Base-by-base conservation (phyloP, 2,888 invertebrate genomes). In the Chrysolina oricalcia region DNA sequence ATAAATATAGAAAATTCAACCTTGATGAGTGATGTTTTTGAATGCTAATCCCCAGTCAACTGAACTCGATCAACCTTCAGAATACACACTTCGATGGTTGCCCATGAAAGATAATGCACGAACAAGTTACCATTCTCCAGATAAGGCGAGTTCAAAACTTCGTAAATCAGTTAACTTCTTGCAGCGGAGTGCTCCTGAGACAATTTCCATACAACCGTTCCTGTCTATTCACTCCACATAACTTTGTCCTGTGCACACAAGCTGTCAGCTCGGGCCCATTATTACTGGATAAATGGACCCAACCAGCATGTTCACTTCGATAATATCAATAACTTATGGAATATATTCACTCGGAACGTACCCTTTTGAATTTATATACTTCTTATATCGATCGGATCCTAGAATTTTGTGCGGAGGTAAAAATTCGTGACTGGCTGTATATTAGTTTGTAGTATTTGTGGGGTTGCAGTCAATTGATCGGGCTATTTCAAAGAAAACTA, bases 281-380 rank as follows among this genome's bases (percentile, higher is more conserved):
- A 78, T 72, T 76, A 66, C 66, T 56, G 63, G 70, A 78, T 76
- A 74, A 78, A 78, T 78, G 76, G 76, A 65, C 74, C 76, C 67
- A 53, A 67, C 70, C 76, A 76, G 74, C 70, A 74, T 76, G 78
- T 76, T 76, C 72, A 48, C 74, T 46, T 72, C 72, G 74, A 78
- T 78, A 76, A 74, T 78, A 76, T 74, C 74, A 72, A 74, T 78
- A 78, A 78, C 74, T 78, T 78, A 78, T 63, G 63, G 76, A 78
- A 76, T 74, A 72, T 78, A 78, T 78, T 78, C 71, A 73, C 71
- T 72, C 50, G 67, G 64, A 68, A 53, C 66, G 64, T 63, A 63
- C 62, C 62, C 67, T 64, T 27, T 56, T 48, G 69, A 74, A 78
- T 76, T 78, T 76, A 78, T 74, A 64, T n/a, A 76, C 76, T 76